Evolutionary conservation across 2,888 invertebrate genomes (phyloP).

Genomic region (Cyclophora punctaria): DNA sequence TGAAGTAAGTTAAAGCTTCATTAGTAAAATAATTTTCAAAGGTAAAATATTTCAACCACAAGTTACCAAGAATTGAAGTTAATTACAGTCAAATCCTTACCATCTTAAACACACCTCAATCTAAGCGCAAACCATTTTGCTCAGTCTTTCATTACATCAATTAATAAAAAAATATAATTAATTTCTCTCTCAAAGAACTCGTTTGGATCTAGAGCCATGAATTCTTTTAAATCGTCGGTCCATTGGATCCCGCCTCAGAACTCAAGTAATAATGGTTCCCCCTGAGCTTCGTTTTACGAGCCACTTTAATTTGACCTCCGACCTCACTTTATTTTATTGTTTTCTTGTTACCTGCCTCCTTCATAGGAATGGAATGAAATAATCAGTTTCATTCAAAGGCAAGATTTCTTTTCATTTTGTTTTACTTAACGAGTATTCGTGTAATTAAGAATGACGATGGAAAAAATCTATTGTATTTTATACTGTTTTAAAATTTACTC

Average conservation of each 20-base stretch:
- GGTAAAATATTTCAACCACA: too few relatives aligned
- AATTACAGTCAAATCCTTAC: too few relatives aligned
- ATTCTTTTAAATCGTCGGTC: conserved; percentile 4
- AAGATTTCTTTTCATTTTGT: conserved; percentile 7
- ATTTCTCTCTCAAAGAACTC: conserved; percentile 3
- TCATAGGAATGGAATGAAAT: conserved; percentile 15
- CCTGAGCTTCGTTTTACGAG: conserved; percentile 17
- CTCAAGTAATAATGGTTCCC: conserved; percentile 14
- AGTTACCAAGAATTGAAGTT: too few relatives aligned
- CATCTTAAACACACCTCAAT: too few relatives aligned
- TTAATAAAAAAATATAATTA: conserved; percentile 9
- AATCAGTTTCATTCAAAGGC: conserved; percentile 13
- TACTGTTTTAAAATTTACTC: conserved; percentile 2
- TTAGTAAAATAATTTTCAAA: too few relatives aligned
- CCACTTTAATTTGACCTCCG: conserved; percentile 19
- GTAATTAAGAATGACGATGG: background rate
- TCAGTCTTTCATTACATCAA: conserved; percentile 1
- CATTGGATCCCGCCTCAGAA: conserved; percentile 1
- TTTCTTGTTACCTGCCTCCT: conserved; percentile 15
- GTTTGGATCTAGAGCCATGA: conserved; percentile 5
- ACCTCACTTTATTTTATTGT: conserved; percentile 21
- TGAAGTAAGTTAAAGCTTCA: too few relatives aligned
- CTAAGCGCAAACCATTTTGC: background rate
- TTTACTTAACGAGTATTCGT: background rate
- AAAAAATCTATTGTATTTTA: background rate